phyloP scores from a whole-genome alignment of 2,888 invertebrate genomes.

The Xanthorhoe spadicearia region DNA sequence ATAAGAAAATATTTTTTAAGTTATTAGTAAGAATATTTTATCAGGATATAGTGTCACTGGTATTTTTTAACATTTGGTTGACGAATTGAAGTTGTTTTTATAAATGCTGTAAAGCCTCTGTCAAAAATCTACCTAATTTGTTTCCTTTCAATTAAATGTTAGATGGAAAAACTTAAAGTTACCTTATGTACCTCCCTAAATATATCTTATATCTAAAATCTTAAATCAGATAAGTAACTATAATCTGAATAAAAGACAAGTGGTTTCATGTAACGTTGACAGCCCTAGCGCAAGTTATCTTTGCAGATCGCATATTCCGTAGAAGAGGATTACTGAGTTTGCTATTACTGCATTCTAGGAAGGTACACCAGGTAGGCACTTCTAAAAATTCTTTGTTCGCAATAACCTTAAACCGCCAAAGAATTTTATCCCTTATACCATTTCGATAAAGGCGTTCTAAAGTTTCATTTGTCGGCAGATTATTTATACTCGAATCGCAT shows the following conservation, averaged over 20 bases:
- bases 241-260: background rate
- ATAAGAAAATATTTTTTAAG: too few species aligned
- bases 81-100: too few species aligned
- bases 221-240: background rate
- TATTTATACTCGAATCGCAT: constrained; percentile 11
- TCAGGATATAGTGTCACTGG: too few species aligned
- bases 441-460: constrained; percentile 31
- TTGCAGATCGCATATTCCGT: constrained; percentile 76
- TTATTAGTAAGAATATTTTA: too few species aligned
- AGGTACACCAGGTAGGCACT: constrained; percentile 77
- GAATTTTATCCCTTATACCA: constrained; percentile 36
- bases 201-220: background rate
- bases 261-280: constrained; percentile 38
- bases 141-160: too few species aligned
- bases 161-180: background rate
- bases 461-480: constrained; percentile 16
- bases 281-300: constrained; percentile 72
- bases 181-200: background rate
- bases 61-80: too few species aligned
- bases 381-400: constrained; percentile 66
- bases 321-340: constrained; percentile 77
- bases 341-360: constrained; percentile 80
- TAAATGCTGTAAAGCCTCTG: too few species aligned
- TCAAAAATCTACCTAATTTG: too few species aligned
- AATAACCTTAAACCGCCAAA: constrained; percentile 12